These are phyloP conservation scores for Argyresthia albistria DNA, from an alignment of 2,888 invertebrate genomes.

Conservation along the genomic window DNA sequence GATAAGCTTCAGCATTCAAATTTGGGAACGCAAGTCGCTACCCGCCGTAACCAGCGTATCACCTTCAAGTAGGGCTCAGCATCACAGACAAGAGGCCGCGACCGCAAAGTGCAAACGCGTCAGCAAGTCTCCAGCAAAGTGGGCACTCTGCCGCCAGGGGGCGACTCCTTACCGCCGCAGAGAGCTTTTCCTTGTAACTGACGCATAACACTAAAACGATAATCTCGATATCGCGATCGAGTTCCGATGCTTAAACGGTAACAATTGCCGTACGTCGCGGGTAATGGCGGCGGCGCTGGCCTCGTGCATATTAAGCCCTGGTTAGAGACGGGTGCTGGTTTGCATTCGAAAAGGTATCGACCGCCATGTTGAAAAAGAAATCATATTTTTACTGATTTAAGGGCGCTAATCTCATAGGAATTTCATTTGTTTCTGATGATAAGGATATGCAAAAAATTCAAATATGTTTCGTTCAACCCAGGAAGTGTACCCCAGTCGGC, in stretches of 20 bases:
- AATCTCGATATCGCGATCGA: constrained; percentile 53
- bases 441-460: too few species aligned
- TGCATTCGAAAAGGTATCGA: not conserved
- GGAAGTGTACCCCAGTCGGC: too few species aligned
- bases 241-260: constrained; percentile 56
- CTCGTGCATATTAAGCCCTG: constrained; percentile 2
- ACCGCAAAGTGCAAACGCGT: constrained; percentile 1
- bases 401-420: too few species aligned
- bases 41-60: too few species aligned
- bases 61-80: not conserved
- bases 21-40: too few species aligned
- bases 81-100: not conserved
- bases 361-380: too few species aligned
- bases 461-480: too few species aligned
- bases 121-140: constrained; percentile 11
- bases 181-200: constrained; percentile 68
- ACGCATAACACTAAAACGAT: constrained; percentile 66
- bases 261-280: constrained; percentile 55
- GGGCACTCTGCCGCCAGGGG: constrained; percentile 26
- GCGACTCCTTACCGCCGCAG: constrained; percentile 34
- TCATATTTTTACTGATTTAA: too few species aligned
- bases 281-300: constrained; percentile 42
- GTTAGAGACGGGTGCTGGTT: not conserved
- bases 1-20: too few species aligned
- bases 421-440: too few species aligned